Conservation (phyloP, 2,888 invertebrate species). For the Trachelus tabidus region DNA sequence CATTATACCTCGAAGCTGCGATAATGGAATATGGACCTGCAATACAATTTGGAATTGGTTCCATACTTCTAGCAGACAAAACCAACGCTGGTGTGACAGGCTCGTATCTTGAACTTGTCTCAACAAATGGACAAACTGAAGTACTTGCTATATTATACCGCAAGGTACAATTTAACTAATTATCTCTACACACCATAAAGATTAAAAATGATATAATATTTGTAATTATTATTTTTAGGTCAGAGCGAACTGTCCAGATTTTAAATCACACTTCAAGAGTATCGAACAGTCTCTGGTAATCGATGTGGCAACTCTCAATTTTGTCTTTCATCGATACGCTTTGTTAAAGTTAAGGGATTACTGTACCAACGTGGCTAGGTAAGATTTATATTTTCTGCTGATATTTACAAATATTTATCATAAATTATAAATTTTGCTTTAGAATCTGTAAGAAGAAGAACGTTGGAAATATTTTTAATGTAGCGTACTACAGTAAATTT, state of each 20-base stretch:
- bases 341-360: slow-evolving; percentile 78
- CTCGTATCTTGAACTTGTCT: slow-evolving; percentile 80
- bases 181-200: neutral
- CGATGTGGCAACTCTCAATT: slow-evolving; percentile 73
- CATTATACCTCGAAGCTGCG: slow-evolving; percentile 79
- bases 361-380: slow-evolving; percentile 66
- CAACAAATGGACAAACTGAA: slow-evolving; percentile 73
- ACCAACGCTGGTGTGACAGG: slow-evolving; percentile 80
- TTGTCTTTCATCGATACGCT: slow-evolving; percentile 81
- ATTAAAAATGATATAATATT: neutral
- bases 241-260: slow-evolving; percentile 84
- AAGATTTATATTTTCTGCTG: slow-evolving; percentile 44
- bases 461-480: slow-evolving; percentile 38
- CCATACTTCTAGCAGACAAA: slow-evolving; percentile 78
- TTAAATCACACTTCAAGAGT: slow-evolving; percentile 82
- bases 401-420: neutral
- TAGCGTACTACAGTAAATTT: slow-evolving; percentile 34
- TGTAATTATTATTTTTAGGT: slow-evolving; percentile 69
- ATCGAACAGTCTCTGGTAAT: slow-evolving; percentile 82
- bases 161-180: slow-evolving; percentile 69
- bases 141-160: slow-evolving; percentile 80
- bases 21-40: slow-evolving; percentile 84
- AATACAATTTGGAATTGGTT: slow-evolving; percentile 76
- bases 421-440: slow-evolving; percentile 9
- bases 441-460: slow-evolving; percentile 44